Conservation (phyloP, 2,797 vertebrate species). For the Aeoliscus strigatus region DNA sequence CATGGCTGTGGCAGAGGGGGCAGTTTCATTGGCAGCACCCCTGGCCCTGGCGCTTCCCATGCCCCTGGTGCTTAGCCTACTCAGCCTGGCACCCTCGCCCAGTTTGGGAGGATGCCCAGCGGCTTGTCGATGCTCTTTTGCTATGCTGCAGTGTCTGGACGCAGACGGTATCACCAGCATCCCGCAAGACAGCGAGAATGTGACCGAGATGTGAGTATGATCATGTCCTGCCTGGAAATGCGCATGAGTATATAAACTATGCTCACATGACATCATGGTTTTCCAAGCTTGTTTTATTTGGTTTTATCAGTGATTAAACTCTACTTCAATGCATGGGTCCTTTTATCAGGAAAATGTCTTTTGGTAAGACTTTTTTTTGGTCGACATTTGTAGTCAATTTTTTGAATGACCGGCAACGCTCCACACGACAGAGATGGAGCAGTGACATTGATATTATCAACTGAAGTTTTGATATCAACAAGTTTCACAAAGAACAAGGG, state of each 20-base stretch:
- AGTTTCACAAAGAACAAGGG: too few relatives aligned
- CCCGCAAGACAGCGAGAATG: constrained; percentile 77
- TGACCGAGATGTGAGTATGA: constrained; percentile 80
- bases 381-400: too few relatives aligned
- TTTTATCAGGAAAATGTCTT: too few relatives aligned
- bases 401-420: too few relatives aligned
- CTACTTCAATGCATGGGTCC: too few relatives aligned
- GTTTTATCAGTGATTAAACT: too few relatives aligned
- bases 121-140: constrained; percentile 72
- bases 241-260: constrained; percentile 1
- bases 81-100: constrained; percentile 50
- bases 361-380: too few relatives aligned
- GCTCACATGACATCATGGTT: neutral
- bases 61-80: constrained; percentile 46
- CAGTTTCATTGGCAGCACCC: constrained; percentile 4
- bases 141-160: constrained; percentile 74
- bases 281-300: constrained; percentile 5
- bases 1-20: constrained; percentile 56
- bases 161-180: constrained; percentile 60
- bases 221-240: constrained; percentile 11
- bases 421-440: too few relatives aligned
- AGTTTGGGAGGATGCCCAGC: constrained; percentile 62
- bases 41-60: constrained; percentile 35
- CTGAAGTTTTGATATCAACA: too few relatives aligned
- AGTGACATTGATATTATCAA: too few relatives aligned